Base-by-base conservation (phyloP, 1,140 invertebrate species). In the Physella acuta region DNA sequence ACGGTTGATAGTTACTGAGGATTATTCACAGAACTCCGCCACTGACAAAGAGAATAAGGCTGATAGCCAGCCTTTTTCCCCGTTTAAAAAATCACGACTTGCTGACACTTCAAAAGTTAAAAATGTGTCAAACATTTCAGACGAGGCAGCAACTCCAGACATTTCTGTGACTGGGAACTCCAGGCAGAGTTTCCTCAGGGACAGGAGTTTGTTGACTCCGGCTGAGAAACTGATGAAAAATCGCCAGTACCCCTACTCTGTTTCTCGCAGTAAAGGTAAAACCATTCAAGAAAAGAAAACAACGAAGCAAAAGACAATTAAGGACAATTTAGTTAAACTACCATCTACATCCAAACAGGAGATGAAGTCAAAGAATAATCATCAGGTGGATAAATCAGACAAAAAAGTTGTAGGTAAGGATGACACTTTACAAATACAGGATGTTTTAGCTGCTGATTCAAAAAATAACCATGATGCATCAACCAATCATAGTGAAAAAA, bases 1-100 rank as follows among this genome's bases (percentile, higher is more conserved):
- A n/a, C n/a, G n/a, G n/a, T n/a, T n/a, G n/a, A 44, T 20, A 44
- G 20, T 44, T 44, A 11, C 39, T 64, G 62, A 31, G 11, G 20
- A 51, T 24, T 16, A 37, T 14, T 51, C 62, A 1, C 28, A 51
- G 14, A 64, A 5, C 49, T 64, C 49, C 4, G 33, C 11, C 30
- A 49, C 39, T 52, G 26, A 64, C 26, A 52, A 64, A 31, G 49
- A 64, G 44, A 64, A 64, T 52, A 34, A 31, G 20, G 49, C 49
- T 14, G 52, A 36, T 37, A 44, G 37, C 11, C 2, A 24, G 30
- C 1, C 2, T 26, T 17, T 11, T 11, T 8, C n/a, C n/a, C 3
- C 3, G 37, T 24, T 20, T 39, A 30, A 62, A 24, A 17, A 26
- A 30, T 8, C n/a, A 39, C 11, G 37, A n/a, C 36, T 14, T 1